These are phyloP conservation scores for Pao palembangensis DNA, from an alignment of 2,113 vertebrate species.

Conservation along the genomic window DNA sequence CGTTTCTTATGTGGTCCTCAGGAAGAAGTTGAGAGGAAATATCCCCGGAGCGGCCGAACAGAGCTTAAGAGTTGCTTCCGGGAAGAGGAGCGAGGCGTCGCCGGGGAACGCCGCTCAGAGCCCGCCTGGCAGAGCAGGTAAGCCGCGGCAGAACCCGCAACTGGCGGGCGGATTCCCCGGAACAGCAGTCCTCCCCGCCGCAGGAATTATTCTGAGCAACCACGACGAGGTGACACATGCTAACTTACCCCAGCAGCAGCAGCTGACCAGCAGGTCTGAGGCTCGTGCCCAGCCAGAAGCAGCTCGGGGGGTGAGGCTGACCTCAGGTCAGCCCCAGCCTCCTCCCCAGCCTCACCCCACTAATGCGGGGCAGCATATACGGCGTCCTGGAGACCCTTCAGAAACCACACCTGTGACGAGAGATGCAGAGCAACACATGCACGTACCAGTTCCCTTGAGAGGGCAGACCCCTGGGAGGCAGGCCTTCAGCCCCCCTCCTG, in stretches of 20 bases:
- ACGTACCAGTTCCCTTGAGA: background rate
- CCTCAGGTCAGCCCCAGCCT: no score
- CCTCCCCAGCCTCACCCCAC: background rate
- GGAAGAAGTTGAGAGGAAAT: slow-evolving; percentile 73
- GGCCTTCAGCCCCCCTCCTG: background rate
- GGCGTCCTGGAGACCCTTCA: background rate
- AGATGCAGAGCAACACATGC: background rate
- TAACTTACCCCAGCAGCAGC: slow-evolving; percentile 7
- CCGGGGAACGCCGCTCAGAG: background rate
- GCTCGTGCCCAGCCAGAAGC: background rate
- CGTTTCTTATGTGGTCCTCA: slow-evolving; percentile 77
- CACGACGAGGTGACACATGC: slow-evolving; percentile 16
- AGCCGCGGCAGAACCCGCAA: background rate
- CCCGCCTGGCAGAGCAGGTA: background rate
- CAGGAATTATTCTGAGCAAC: slow-evolving; percentile 57
- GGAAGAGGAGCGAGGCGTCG: background rate
- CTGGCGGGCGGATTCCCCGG: slow-evolving; percentile 3
- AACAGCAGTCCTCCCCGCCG: slow-evolving; percentile 16
- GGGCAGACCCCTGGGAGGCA: background rate
- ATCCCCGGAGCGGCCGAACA: slow-evolving; percentile 50
- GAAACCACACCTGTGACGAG: slow-evolving; percentile 4
- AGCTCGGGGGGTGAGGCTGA: background rate
- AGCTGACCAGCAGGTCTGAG: background rate
- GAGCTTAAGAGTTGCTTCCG: background rate
- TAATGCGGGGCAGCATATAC: background rate